Evolutionary conservation across 2,113 vertebrate genomes (phyloP).

Genomic region (Conger conger): DNA sequence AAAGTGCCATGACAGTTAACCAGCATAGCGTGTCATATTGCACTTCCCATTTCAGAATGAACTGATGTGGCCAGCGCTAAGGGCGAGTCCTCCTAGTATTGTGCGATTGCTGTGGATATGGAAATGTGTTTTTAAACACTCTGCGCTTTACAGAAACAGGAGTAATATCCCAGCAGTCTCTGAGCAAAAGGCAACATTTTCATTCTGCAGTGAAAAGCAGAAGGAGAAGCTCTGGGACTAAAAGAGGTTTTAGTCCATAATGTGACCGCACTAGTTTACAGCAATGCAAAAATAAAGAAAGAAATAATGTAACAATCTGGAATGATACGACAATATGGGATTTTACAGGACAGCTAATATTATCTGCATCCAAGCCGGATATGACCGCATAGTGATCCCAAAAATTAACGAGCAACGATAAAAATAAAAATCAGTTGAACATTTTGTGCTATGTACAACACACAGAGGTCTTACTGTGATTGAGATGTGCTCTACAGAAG

Average conservation of each 20-base stretch:
- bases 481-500: not conserved
- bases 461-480: not conserved
- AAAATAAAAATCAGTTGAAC: not conserved
- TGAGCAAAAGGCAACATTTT: constrained; percentile 34
- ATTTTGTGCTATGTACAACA: not conserved
- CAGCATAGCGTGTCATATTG: constrained; percentile 11
- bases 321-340: not conserved
- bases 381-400: not conserved
- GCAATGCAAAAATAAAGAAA: not conserved
- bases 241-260: not conserved
- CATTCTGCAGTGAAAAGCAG: not conserved
- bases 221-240: not conserved
- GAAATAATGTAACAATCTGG: not conserved
- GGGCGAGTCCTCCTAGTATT: not conserved
- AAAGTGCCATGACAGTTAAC: not conserved
- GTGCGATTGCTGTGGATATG: not conserved
- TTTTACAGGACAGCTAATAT: not conserved
- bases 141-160: not conserved
- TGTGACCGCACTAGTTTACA: not conserved
- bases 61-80: no score
- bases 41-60: not conserved
- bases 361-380: not conserved
- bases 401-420: not conserved
- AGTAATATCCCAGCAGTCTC: not conserved
- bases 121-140: not conserved